These are phyloP conservation scores for Brachyrhaphis roseni DNA, from an alignment of 2,797 vertebrate genomes.

Conservation along the genomic window DNA sequence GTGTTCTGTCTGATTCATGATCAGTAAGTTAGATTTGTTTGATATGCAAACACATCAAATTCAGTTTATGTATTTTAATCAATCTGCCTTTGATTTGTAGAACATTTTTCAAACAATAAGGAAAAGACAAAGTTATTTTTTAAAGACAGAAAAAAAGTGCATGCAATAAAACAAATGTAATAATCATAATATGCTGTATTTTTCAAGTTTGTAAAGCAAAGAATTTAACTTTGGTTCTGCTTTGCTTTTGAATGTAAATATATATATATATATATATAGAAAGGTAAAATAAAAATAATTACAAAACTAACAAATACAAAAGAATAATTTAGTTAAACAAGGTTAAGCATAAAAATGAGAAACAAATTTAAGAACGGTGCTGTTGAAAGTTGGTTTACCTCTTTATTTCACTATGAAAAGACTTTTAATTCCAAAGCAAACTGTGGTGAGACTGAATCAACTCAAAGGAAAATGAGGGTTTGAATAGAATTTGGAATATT, in stretches of 20 bases:
- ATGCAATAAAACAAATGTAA: not conserved
- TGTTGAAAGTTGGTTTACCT: not conserved
- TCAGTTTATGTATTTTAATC: not conserved
- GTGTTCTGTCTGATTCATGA: not conserved
- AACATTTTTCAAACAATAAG: not conserved
- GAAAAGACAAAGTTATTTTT: not conserved
- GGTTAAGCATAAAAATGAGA: not conserved
- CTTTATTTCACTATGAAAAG: not conserved
- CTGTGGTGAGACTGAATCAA: not conserved
- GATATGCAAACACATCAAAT: not conserved
- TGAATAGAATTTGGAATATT: not conserved
- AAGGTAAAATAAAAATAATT: not conserved
- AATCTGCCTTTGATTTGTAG: not conserved
- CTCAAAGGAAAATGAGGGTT: not conserved
- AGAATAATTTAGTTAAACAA: not conserved
- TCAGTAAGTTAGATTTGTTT: not conserved
- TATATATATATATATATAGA: not conserved
- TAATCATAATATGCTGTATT: not conserved
- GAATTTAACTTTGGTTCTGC: not conserved
- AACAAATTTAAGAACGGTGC: not conserved
- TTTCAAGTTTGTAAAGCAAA: not conserved
- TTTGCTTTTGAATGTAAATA: not conserved
- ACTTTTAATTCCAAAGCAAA: not conserved
- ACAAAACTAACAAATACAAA: not conserved
- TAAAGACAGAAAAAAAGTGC: not conserved